phyloP scores from a whole-genome alignment of 2,888 invertebrate species.

The Trachelus troglodyta region DNA sequence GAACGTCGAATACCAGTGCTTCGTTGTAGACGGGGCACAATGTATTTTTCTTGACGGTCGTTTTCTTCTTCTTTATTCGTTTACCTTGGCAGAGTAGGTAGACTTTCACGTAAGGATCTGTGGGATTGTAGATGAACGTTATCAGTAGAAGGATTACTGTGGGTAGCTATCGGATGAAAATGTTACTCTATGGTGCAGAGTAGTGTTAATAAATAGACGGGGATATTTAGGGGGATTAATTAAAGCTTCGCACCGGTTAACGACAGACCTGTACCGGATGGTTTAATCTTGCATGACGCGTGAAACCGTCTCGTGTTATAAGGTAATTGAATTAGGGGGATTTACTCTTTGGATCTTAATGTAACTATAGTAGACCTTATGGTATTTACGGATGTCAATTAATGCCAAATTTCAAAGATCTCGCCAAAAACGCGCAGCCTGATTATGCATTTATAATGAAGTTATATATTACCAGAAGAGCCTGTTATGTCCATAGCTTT shows the following conservation, averaged over 20 bases:
- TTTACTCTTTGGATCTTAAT: not conserved
- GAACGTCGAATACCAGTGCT: constrained; percentile 92
- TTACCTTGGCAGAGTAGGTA: constrained; percentile 88
- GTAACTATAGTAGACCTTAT: too few species aligned
- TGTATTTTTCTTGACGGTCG: constrained; percentile 88
- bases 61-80: constrained; percentile 93
- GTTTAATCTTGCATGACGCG: not conserved
- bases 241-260: too few species aligned
- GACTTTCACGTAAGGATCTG: constrained; percentile 95
- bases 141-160: not conserved
- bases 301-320: not conserved
- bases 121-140: constrained; percentile 28
- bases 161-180: too few species aligned
- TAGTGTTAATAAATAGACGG: too few species aligned
- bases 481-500: constrained; percentile 96
- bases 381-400: too few species aligned
- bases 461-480: constrained; percentile 77
- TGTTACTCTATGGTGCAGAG: too few species aligned
- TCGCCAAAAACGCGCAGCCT: too few species aligned
- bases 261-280: not conserved
- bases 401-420: too few species aligned
- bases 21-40: constrained; percentile 93
- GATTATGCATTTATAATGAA: too few species aligned
- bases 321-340: constrained; percentile 1
- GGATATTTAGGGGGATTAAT: too few species aligned